Percentiles rank a stretch among this genome's conserved stretches.
Evolutionary conservation across 2,888 invertebrate species (phyloP).

Genomic region (Spialia ferax): DNA sequence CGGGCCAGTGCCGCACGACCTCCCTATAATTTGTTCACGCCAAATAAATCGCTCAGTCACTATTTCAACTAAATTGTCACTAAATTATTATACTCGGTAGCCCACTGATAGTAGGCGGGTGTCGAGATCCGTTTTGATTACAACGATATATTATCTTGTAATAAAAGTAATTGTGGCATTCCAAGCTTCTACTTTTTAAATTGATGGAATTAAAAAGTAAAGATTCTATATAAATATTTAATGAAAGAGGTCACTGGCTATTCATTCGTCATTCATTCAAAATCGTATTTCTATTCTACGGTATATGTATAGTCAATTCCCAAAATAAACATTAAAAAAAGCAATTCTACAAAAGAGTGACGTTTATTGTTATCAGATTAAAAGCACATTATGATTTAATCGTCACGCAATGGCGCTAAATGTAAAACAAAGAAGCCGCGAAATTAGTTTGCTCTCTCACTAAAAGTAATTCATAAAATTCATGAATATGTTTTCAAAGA

Average conservation of each 20-base stretch:
- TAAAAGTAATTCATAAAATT: neutral
- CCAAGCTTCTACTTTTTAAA: neutral
- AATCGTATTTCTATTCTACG: too few species aligned
- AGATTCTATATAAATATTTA: too few species aligned
- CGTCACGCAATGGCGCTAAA: too few species aligned
- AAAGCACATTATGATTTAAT: neutral
- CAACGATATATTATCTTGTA: slow-evolving; percentile 9
- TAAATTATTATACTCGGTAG: slow-evolving; percentile 36
- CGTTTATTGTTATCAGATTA: neutral
- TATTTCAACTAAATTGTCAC: slow-evolving; percentile 41
- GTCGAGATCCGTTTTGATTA: slow-evolving; percentile 28
- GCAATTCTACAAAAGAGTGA: neutral
- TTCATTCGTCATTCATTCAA: too few species aligned
- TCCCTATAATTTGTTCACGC: slow-evolving; percentile 56
- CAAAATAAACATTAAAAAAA: too few species aligned
- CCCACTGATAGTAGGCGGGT: slow-evolving; percentile 45
- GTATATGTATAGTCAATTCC: too few species aligned
- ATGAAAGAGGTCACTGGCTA: too few species aligned
- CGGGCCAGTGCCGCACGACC: slow-evolving; percentile 44
- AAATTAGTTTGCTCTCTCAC: neutral
- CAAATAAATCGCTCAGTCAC: slow-evolving; percentile 52
- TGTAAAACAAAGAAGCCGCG: neutral
- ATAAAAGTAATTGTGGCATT: neutral
- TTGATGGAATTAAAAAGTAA: neutral
- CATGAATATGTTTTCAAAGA: slow-evolving; percentile 19